These are phyloP conservation scores for Vanessa tameamea DNA, from an alignment of 1,140 invertebrate genomes.

Conservation along the genomic window DNA sequence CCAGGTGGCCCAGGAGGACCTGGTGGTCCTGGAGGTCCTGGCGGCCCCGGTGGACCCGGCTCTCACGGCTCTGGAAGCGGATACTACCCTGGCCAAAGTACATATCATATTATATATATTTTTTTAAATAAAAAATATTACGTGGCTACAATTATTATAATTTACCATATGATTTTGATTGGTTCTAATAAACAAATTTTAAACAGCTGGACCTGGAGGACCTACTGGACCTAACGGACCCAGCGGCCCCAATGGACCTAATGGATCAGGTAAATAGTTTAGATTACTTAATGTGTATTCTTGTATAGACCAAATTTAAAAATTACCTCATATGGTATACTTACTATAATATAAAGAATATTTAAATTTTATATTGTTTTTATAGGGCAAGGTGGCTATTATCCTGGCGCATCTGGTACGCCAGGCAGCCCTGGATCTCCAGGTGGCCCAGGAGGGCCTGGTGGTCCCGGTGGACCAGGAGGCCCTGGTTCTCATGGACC, in stretches of 20 bases:
- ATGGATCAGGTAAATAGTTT: constrained; percentile 26
- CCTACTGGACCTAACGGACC: constrained; percentile 36
- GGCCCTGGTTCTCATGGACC: constrained; percentile 10
- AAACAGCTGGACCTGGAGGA: background rate
- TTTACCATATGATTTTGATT: no score
- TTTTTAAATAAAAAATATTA: background rate
- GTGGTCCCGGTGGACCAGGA: constrained; percentile 12
- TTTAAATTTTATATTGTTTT: background rate
- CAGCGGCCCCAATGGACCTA: constrained; percentile 42
- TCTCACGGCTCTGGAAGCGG: background rate
- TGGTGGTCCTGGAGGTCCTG: constrained; percentile 35
- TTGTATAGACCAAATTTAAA: no score
- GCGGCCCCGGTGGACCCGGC: constrained; percentile 29
- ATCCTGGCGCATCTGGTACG: constrained; percentile 15
- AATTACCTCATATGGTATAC: no score
- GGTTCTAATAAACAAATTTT: background rate
- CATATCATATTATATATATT: background rate
- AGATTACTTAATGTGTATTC: no score
- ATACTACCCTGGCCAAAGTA: constrained; percentile 22
- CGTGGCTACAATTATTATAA: no score
- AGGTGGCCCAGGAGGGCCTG: constrained; percentile 15
- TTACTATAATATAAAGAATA: no score
- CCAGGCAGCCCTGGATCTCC: constrained; percentile 19
- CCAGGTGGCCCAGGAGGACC: constrained; percentile 31
- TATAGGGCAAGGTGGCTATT: constrained; percentile 29